Evolutionary conservation across 2,888 invertebrate species (phyloP), one percentile per base, ranked within the genome.

Genomic region (Drosophila formosana): DNA sequence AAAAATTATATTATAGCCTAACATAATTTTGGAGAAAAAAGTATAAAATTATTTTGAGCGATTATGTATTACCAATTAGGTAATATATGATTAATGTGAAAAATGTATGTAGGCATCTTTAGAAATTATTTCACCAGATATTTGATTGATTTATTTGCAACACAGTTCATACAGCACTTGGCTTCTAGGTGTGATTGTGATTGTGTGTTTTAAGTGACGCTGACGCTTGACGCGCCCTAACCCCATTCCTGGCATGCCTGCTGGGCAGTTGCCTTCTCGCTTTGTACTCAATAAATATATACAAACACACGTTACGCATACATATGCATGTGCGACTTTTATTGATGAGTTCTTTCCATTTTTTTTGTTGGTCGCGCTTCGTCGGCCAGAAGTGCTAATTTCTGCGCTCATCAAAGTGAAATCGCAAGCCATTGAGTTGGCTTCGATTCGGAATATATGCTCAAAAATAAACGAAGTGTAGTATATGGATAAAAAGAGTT

Each of bases 321-420:
- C 56, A 37, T 41, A 47, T 26, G 49, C 70, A 73, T 85, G 73
- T 69, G 76, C 63, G 71, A 58, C 56, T 78, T 84, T 84, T 82
- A 78, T 80, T 80, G 78, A 78, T 78, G 78, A 71, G 77, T 52
- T 57, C 57, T 66, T 37, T 50, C 52, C 50, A 62, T 50, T 65
- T 52, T 57, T 37, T 50, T 58, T 52, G 61, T 50, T 65, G 18
- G 18, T 70, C 62, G 47, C 64, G 45, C 47, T 65, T 39, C 39
- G 47, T 49, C 53, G 56, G 32, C 18, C 66, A 50, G 65, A 82
- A 80, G 88, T 82, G 83, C 83, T 83, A 88, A 83, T 88, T 88
- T 82, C 70, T 55, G 68, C 52, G 76, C 66, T 69, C 65, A 75
- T 67, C 74, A 80, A 82, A 82, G 82, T 85, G 82, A 83, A 83